Conservation (phyloP, 2,888 invertebrate species). For the Cataglyphis altisquamis region DNA sequence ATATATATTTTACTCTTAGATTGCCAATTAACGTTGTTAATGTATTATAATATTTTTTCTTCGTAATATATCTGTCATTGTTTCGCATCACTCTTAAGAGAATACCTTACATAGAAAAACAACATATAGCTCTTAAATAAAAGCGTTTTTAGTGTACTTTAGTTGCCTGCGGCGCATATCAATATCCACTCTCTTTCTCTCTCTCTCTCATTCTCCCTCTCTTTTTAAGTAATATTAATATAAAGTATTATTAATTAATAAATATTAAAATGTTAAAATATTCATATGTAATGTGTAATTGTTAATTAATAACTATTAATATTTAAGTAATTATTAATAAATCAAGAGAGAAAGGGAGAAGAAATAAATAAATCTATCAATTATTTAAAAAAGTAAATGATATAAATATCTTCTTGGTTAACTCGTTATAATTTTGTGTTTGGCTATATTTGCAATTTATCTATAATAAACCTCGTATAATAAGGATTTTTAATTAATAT, state of each 20-base stretch:
- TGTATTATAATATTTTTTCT: background rate
- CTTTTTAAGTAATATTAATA: too few relatives aligned
- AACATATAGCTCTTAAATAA: background rate
- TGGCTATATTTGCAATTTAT: conserved; percentile 1
- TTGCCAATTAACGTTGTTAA: background rate
- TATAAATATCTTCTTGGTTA: conserved; percentile 1
- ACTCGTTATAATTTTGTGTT: conserved; percentile 15
- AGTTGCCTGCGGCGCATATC: background rate
- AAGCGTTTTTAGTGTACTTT: background rate
- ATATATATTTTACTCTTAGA: background rate
- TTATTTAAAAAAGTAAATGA: background rate
- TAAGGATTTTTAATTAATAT: background rate
- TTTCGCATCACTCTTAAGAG: background rate
- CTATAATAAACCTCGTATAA: background rate
- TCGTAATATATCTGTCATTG: background rate
- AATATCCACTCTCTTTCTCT: background rate
- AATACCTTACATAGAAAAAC: background rate
- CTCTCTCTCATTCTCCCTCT: too few relatives aligned
- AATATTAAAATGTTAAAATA: background rate
- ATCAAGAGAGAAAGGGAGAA: background rate
- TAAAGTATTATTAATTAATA: conserved; percentile 4
- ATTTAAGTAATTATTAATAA: background rate
- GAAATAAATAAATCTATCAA: background rate
- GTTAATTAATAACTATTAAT: background rate
- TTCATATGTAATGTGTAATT: conserved; percentile 1